Base-by-base conservation (phyloP, 2,888 invertebrate genomes). In the Epinotia demarniana region DNA sequence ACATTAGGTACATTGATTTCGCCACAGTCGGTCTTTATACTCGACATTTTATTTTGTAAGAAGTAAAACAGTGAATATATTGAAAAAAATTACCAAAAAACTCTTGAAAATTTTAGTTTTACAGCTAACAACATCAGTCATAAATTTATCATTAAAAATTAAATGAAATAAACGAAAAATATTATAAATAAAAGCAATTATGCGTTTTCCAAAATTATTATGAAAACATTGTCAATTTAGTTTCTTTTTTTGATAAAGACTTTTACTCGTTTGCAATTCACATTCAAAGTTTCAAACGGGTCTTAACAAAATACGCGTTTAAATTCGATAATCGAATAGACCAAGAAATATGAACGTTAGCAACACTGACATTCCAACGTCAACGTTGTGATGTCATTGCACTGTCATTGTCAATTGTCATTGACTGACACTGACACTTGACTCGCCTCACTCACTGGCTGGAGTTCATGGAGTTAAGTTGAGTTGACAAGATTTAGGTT, bases 31-130 rank as follows among this genome's bases (percentile, higher is more conserved):
- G 13, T 23, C 58, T 12, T 12, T 4, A 60, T 58, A 27, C 18
- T 19, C 9, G 8, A 4, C 57, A 19, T 19, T 27, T 27, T 8
- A 57, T 57, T 8, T 64, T 27, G 16, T 11, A 39, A 9, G 23
- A 18, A 19, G 8, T 19, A 16, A 68, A 43, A 57, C 13, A 8
- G 19, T n/a, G 3, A n/a, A 43, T 43, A 57, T 8, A 33, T 12
- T 27, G 33, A 23, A 72, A 33, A 23, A 18, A 68, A 27, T 27
- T 69, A 74, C 74, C 74, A 64, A 69, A 69, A 69, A n/a, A 57
- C 63, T 57, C 69, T 57, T 74, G 69, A 49, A 70, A 74, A 27
- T 39, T 74, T 63, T 63, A 46, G n/a, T 43, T 23, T 18, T n/a
- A 60, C 58, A 11, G 39, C 55, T 39, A 69, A 57, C 46, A 19